Base-by-base conservation (phyloP, 1,140 invertebrate genomes). In the Halotydeus destructor region DNA sequence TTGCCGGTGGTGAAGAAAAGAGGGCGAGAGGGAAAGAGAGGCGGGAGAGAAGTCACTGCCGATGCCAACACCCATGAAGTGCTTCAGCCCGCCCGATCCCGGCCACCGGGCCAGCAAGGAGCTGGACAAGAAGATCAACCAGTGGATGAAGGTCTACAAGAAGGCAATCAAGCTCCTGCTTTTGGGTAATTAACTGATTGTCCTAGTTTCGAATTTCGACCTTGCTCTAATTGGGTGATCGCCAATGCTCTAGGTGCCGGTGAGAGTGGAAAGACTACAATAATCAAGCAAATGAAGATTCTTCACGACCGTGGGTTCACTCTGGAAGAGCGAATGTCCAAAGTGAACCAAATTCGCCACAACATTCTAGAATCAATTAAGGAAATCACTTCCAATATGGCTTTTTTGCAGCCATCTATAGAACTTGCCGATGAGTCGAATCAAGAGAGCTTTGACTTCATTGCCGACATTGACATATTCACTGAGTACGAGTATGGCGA, bases 221-320 rank as follows among this genome's bases (percentile, higher is more conserved):
- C 22, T 39, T 28, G n/a, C 3, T 37, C 16, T 21, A 6, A 21
- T 37, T 37, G n/a, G 19, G n/a, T 5, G 12, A 37, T 8, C 37
- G 23, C 22, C 2, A 38, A 25, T 2, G 11, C 27, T 38, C 22
- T 38, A 52, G 64, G 64, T 11, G 60, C 64, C 16, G 64, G 63
- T 33, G 64, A 66, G 47, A 65, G 64, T 9, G 64, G 64, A 9
- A 81, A 81, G 56, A 76, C 75, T 0, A 81, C 77, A 0, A 78
- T 81, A 30, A 69, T 80, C 12, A 78, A 80, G 53, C 78, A 81
- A 58, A 80, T 81, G 77, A 76, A 73, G 55, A 78, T 78, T 49
- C 57, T 78, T 32, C 74, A 78, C 50, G 68, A 76, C 25, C 68
- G 74, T 50, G 75, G 73, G 40, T 79, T 74, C 49, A 67, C 67